Conservation (phyloP, 1,140 invertebrate species). For the Drosophila aff. region DNA sequence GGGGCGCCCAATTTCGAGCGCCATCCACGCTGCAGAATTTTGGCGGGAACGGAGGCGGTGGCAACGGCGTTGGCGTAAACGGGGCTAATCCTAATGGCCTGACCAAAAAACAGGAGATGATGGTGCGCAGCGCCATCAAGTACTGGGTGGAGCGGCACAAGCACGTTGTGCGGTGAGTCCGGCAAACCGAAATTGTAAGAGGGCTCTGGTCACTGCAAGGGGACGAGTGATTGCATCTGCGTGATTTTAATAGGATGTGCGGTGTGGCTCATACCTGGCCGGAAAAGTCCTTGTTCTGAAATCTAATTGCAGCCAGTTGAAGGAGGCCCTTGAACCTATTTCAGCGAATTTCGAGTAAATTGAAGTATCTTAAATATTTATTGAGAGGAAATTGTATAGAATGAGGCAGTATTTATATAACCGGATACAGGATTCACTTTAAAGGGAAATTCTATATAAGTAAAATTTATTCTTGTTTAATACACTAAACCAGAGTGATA, state of each 20-base stretch:
- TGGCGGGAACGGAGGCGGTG: conserved; percentile 47
- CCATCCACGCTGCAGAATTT: conserved; percentile 89
- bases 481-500: background rate
- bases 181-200: conserved; percentile 19
- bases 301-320: conserved; percentile 18
- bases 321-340: background rate
- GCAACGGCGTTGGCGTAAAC: conserved; percentile 30
- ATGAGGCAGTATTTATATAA: background rate
- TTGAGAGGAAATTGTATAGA: background rate
- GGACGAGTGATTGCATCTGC: conserved; percentile 27
- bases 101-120: conserved; percentile 92
- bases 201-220: background rate
- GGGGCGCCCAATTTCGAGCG: conserved; percentile 89
- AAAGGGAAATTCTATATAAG: too few species aligned
- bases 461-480: too few species aligned
- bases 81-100: conserved; percentile 90
- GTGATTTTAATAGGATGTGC: conserved; percentile 5
- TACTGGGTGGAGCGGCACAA: conserved; percentile 95
- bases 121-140: conserved; percentile 93
- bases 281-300: background rate
- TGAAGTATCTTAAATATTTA: too few species aligned
- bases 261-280: background rate
- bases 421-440: background rate
- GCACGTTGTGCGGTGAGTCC: conserved; percentile 91
- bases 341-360: background rate